Evolutionary conservation across 2,797 vertebrate genomes (phyloP).

Genomic region (Brachyrhaphis roseni): DNA sequence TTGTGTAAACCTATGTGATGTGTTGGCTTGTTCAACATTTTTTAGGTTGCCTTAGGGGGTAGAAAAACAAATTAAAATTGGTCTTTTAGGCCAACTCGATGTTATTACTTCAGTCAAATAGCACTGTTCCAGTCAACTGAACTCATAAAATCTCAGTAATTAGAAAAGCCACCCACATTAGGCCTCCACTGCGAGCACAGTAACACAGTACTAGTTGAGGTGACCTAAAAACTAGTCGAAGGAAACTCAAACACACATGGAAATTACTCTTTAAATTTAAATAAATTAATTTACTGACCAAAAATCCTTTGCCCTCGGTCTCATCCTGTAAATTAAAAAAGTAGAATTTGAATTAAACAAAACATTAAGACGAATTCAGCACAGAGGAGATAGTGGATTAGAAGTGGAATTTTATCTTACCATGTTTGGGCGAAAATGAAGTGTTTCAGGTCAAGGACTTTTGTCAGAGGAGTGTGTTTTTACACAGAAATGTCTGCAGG

Average conservation of each 20-base stretch:
- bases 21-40: conserved; percentile 2
- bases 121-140: conserved; percentile 14
- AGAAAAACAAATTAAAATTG: conserved; percentile 9
- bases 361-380: not conserved
- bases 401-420: conserved; percentile 20
- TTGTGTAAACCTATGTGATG: conserved; percentile 1
- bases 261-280: not conserved
- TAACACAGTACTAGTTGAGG: not conserved
- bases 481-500: conserved; percentile 41
- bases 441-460: conserved; percentile 50
- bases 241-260: not conserved
- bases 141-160: conserved; percentile 13
- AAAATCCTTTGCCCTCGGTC: not conserved
- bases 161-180: conserved; percentile 16
- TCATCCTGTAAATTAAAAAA: not conserved
- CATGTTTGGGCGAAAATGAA: conserved; percentile 25
- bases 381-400: not conserved
- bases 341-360: not conserved
- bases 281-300: not conserved
- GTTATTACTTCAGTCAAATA: conserved; percentile 21
- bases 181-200: conserved; percentile 5
- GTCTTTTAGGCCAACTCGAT: conserved; percentile 7
- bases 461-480: conserved; percentile 33
- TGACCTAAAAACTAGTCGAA: not conserved
- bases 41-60: conserved; percentile 7